A percentile compares a stretch with the other conserved stretches of the same genome.
Evolutionary conservation across 1,140 invertebrate genomes (phyloP).

Genomic region (Drosophila prosaltans): DNA sequence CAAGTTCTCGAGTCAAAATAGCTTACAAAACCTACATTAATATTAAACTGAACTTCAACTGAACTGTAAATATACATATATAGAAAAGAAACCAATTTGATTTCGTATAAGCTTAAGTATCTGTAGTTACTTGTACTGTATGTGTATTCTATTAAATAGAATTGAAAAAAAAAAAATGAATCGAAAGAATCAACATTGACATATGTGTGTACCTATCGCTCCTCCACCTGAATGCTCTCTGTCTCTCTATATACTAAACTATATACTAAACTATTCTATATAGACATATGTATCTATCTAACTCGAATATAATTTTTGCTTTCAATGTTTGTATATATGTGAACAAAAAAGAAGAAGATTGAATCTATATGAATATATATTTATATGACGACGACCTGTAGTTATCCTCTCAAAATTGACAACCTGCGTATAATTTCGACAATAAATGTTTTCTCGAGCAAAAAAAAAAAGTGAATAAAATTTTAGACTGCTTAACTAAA

Average conservation of each 20-base stretch:
- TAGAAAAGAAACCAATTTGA: conserved; percentile 29
- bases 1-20: conserved; percentile 45
- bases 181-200: conserved; percentile 47
- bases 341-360: neutral
- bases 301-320: conserved; percentile 53
- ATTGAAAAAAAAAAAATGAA: conserved; percentile 53
- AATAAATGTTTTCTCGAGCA: conserved; percentile 49
- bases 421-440: conserved; percentile 74
- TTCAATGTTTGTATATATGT: conserved; percentile 57
- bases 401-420: conserved; percentile 67
- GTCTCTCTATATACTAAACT: conserved; percentile 30
- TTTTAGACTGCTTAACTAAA: conserved; percentile 15
- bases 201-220: conserved; percentile 80
- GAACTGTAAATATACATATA: conserved; percentile 31
- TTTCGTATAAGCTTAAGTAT: conserved; percentile 34
- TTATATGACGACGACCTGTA: conserved; percentile 10
- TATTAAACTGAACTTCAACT: neutral
- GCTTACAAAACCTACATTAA: conserved; percentile 30
- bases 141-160: conserved; percentile 68
- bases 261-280: conserved; percentile 21
- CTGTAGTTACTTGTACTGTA: conserved; percentile 40
- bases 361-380: conserved; percentile 10
- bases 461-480: conserved; percentile 24
- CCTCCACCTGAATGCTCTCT: conserved; percentile 77
- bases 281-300: neutral